Evolutionary conservation across 2,113 vertebrate genomes (phyloP).

Genomic region (Oryzias javanicus): DNA sequence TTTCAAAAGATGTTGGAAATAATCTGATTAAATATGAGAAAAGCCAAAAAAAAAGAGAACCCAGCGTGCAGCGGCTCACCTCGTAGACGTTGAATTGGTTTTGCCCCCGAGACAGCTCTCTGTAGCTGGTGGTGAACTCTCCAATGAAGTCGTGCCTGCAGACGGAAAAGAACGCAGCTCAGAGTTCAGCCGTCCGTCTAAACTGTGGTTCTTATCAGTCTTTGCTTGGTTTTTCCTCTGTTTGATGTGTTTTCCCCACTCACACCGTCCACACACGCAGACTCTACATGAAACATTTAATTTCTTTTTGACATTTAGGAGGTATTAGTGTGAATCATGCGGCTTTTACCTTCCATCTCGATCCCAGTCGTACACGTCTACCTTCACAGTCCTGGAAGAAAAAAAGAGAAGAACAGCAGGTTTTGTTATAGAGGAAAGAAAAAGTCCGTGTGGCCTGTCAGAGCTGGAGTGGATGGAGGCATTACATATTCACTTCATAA

Average conservation of each 20-base stretch:
- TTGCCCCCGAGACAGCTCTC: slow-evolving; percentile 94
- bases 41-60: slow-evolving; percentile 8
- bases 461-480: slow-evolving; percentile 15
- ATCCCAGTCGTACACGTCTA: slow-evolving; percentile 97
- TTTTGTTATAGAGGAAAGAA: slow-evolving; percentile 5
- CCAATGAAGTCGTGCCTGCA: slow-evolving; percentile 96
- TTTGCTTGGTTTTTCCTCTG: neutral
- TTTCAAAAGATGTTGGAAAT: too few species aligned
- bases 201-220: neutral
- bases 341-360: slow-evolving; percentile 90
- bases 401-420: slow-evolving; percentile 3
- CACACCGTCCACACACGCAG: neutral
- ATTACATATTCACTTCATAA: slow-evolving; percentile 27
- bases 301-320: slow-evolving; percentile 13
- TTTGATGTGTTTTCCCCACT: neutral
- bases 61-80: slow-evolving; percentile 51
- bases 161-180: slow-evolving; percentile 12
- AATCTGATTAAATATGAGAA: too few species aligned
- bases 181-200: slow-evolving; percentile 1
- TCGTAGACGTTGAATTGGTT: slow-evolving; percentile 90
- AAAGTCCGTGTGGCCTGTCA: slow-evolving; percentile 1
- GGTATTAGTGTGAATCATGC: slow-evolving; percentile 1
- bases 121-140: slow-evolving; percentile 98
- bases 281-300: neutral
- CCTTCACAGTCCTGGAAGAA: slow-evolving; percentile 88